Conservation (phyloP, 2,113 vertebrate genomes). For the Dromas ardeola region DNA sequence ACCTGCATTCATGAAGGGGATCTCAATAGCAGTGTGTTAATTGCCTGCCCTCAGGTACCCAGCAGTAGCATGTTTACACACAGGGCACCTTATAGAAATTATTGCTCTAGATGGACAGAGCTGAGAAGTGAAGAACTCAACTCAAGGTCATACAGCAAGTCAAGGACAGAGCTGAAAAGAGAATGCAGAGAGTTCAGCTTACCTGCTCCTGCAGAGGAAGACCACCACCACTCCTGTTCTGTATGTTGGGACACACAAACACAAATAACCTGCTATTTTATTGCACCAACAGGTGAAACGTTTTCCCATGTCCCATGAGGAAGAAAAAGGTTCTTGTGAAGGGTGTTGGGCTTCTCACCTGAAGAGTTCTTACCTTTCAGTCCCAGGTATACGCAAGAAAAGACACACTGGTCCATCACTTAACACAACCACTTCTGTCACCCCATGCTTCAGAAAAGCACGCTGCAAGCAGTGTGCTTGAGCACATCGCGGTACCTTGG, state of each 20-base stretch:
- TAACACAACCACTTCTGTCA: neutral
- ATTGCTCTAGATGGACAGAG: neutral
- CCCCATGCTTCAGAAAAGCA: neutral
- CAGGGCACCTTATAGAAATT: neutral
- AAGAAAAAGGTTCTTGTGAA: neutral
- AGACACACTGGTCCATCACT: neutral
- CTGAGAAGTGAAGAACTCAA: neutral
- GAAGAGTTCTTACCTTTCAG: neutral
- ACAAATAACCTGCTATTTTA: neutral
- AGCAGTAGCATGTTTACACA: neutral
- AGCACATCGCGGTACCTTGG: neutral
- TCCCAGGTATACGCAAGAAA: neutral
- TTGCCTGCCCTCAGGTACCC: neutral
- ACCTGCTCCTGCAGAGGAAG: rapidly evolving
- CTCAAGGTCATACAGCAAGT: neutral
- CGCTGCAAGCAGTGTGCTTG: neutral
- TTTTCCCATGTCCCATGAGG: neutral
- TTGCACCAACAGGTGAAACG: neutral
- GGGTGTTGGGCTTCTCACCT: neutral
- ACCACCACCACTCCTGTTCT: neutral
- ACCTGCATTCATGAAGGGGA: neutral
- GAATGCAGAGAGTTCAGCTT: neutral
- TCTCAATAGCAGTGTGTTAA: too few relatives aligned
- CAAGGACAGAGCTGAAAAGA: neutral
- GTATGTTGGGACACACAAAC: neutral